These are phyloP conservation scores for Gasterosteus nipponicus DNA, from an alignment of 2,113 vertebrate species.

Conservation along the genomic window DNA sequence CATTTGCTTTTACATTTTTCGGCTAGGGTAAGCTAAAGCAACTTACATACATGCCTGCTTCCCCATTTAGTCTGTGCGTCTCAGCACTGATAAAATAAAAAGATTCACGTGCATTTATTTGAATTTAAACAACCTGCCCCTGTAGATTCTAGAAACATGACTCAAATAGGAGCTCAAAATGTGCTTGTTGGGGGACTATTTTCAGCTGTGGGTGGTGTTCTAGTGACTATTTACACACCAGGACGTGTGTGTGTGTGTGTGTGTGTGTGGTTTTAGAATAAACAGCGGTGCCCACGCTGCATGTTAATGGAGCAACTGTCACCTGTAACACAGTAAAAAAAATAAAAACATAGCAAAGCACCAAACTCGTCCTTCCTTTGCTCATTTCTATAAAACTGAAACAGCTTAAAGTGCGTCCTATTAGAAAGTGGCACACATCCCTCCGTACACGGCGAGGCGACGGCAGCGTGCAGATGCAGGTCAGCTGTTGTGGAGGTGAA, in stretches of 20 bases:
- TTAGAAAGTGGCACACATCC: not conserved
- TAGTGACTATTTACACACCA: not conserved
- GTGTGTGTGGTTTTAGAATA: constrained; percentile 1
- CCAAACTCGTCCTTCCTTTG: not conserved
- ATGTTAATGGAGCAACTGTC: not conserved
- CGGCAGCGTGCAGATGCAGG: constrained; percentile 18
- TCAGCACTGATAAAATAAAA: not conserved
- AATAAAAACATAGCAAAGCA: not conserved
- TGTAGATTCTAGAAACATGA: not conserved
- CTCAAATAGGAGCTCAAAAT: not conserved
- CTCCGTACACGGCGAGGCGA: not conserved
- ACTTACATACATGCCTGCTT: not conserved
- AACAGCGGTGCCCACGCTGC: not conserved
- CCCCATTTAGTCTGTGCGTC: not conserved
- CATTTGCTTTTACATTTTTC: too few relatives aligned
- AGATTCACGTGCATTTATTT: not conserved
- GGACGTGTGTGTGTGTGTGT: not conserved
- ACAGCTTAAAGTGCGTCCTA: not conserved
- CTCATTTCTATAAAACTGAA: not conserved
- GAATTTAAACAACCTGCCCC: too few relatives aligned
- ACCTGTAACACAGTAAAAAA: not conserved
- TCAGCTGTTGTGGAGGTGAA: constrained; percentile 54
- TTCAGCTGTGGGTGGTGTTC: not conserved
- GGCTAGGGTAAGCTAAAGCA: not conserved
- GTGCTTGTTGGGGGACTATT: not conserved